phyloP scores from a whole-genome alignment of 2,888 invertebrate species.

The Stenolophus ochropezus region DNA sequence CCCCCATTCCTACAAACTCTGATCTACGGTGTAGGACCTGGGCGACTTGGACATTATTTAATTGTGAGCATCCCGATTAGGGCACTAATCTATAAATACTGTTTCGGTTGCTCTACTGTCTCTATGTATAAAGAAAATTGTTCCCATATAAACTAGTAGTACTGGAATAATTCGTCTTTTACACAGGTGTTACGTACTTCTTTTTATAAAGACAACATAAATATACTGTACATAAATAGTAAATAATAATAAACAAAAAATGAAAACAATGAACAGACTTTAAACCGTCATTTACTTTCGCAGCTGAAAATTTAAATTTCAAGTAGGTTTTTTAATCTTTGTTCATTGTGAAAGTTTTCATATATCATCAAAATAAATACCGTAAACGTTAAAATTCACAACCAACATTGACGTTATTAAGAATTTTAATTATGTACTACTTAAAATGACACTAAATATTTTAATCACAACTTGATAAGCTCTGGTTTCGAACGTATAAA shows the following conservation, averaged over 20 bases:
- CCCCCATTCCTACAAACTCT: slow-evolving; percentile 19
- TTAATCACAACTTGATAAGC: too few relatives aligned
- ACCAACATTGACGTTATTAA: too few relatives aligned
- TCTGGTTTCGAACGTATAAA: too few relatives aligned
- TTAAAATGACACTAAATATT: too few relatives aligned
- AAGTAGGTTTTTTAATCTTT: too few relatives aligned
- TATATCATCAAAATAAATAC: too few relatives aligned
- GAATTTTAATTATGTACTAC: too few relatives aligned
- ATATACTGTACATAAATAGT: slow-evolving; percentile 43
- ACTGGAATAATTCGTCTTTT: slow-evolving; percentile 58
- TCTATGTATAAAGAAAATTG: slow-evolving; percentile 57
- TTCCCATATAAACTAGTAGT: slow-evolving; percentile 56
- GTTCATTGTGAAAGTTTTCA: too few relatives aligned
- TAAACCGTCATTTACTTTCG: background rate
- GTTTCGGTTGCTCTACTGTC: slow-evolving; percentile 54
- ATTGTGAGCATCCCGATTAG: slow-evolving; percentile 57
- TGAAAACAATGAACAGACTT: slow-evolving; percentile 37
- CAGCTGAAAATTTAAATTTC: background rate
- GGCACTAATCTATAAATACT: slow-evolving; percentile 59
- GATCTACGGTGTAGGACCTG: background rate
- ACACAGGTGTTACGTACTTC: slow-evolving; percentile 25
- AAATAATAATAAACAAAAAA: slow-evolving; percentile 36
- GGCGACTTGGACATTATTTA: slow-evolving; percentile 40
- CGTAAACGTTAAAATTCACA: too few relatives aligned
- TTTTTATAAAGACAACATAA: slow-evolving; percentile 38